Percentiles rank a stretch among this genome's conserved stretches.
phyloP scores from a whole-genome alignment of 2,888 invertebrate species.

The Melikaiella ostensackeni region DNA sequence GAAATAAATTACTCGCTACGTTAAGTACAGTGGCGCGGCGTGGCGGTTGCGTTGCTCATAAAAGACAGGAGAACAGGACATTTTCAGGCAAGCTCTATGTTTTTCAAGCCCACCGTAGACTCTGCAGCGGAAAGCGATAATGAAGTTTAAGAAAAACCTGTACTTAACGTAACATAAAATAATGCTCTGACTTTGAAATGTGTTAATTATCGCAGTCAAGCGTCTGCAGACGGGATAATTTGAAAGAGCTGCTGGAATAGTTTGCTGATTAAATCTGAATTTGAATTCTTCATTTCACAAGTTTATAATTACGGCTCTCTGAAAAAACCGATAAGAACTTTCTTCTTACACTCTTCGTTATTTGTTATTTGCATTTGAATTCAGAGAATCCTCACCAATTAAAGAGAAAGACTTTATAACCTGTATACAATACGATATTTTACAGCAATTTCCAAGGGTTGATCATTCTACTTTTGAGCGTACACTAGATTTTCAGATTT shows the following conservation, averaged over 20 bases:
- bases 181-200: slow-evolving; percentile 25
- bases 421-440: too few relatives aligned
- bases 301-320: slow-evolving; percentile 11
- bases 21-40: slow-evolving; percentile 14
- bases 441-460: too few relatives aligned
- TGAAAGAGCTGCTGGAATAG: background rate
- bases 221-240: background rate
- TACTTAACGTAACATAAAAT: slow-evolving; percentile 25
- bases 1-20: slow-evolving; percentile 36
- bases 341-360: background rate
- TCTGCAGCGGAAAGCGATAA: slow-evolving; percentile 32
- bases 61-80: slow-evolving; percentile 6
- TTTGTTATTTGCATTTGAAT: background rate
- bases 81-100: slow-evolving; percentile 22
- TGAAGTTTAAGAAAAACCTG: slow-evolving; percentile 27
- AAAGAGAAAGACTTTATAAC: too few relatives aligned
- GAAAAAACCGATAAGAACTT: slow-evolving; percentile 13
- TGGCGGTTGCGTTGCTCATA: slow-evolving; percentile 16
- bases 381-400: background rate
- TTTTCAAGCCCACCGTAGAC: slow-evolving; percentile 14
- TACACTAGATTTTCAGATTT: too few relatives aligned
- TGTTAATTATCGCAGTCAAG: slow-evolving; percentile 30
- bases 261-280: slow-evolving; percentile 29
- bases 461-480: too few relatives aligned
- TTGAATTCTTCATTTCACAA: slow-evolving; percentile 36